Conservation (phyloP, 2,113 vertebrate genomes). For the Agelaius tricolor region DNA sequence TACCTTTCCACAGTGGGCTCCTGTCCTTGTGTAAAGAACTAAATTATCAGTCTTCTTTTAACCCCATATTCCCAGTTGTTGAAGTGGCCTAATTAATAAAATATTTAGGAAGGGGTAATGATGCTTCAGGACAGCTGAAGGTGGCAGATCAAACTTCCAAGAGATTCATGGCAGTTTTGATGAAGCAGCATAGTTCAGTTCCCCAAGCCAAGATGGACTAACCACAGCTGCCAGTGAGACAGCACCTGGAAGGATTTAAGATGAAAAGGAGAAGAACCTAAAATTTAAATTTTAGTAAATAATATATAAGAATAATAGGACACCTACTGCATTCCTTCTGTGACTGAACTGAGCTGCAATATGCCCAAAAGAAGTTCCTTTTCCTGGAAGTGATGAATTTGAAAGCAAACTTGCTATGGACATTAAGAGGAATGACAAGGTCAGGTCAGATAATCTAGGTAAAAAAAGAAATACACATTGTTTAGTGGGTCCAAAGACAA, state of each 20-base stretch:
- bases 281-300: background rate
- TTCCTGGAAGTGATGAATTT: background rate
- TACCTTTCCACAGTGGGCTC: background rate
- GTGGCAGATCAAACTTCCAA: background rate
- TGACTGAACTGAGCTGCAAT: background rate
- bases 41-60: background rate
- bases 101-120: background rate
- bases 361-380: background rate
- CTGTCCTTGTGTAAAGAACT: background rate
- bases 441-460: background rate
- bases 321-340: background rate
- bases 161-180: background rate
- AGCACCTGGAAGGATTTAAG: background rate
- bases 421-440: background rate
- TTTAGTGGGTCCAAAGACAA: background rate
- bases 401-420: background rate
- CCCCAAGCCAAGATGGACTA: background rate
- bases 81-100: background rate
- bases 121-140: background rate
- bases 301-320: background rate
- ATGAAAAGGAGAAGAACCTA: background rate
- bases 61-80: background rate
- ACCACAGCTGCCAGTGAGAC: background rate
- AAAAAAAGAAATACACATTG: background rate
- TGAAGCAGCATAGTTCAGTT: background rate